Conservation (phyloP, 2,888 invertebrate genomes). For the Pseudococcus viburni region DNA sequence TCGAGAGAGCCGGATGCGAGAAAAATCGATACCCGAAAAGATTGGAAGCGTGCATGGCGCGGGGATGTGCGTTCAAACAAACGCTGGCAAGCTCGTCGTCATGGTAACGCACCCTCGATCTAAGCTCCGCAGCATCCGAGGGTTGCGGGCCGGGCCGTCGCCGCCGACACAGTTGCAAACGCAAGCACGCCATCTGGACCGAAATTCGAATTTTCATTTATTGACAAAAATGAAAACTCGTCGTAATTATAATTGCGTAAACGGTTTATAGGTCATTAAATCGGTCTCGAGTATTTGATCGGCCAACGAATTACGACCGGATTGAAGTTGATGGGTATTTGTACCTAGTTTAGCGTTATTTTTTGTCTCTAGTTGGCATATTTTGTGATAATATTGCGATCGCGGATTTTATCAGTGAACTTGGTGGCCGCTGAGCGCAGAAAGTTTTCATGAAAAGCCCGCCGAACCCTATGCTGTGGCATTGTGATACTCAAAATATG, state of each 20-base stretch:
- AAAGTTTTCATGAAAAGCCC: constrained; percentile 4
- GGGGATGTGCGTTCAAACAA: not conserved
- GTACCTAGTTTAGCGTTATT: not conserved
- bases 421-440: not conserved
- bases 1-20: constrained; percentile 2
- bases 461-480: constrained; percentile 61
- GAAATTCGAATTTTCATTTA: constrained; percentile 51
- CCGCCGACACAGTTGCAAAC: not conserved
- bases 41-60: not conserved
- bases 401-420: not conserved
- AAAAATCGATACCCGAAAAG: constrained; percentile 50
- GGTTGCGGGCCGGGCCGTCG: not conserved
- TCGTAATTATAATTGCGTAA: constrained; percentile 38
- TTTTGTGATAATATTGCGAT: constrained; percentile 10
- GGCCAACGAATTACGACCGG: not conserved
- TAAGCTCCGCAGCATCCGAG: constrained; percentile 5
- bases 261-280: constrained; percentile 31
- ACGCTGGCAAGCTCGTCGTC: constrained; percentile 40
- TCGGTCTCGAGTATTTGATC: not conserved
- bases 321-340: not conserved
- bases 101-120: constrained; percentile 54
- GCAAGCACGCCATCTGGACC: constrained; percentile 44
- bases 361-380: not conserved
- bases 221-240: constrained; percentile 45
- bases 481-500: constrained; percentile 60